These are phyloP conservation scores for Saimiri boliviensis DNA, from an alignment of 2,113 vertebrate species.

Conservation along the genomic window DNA sequence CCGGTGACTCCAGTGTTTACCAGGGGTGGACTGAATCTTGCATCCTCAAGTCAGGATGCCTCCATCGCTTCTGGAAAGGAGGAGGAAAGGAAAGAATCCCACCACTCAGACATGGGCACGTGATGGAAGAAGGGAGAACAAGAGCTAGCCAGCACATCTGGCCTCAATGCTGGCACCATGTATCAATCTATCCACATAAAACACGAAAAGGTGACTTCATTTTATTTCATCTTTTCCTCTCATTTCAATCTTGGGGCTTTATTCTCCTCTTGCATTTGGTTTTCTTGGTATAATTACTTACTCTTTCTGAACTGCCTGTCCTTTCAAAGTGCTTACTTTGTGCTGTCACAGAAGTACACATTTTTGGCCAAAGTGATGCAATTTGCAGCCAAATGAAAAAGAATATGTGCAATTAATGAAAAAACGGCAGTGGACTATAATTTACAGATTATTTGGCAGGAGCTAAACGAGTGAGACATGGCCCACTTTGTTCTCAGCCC, in stretches of 20 bases:
- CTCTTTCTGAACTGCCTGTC: slow-evolving; percentile 75
- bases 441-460: slow-evolving; percentile 81
- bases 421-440: slow-evolving; percentile 76
- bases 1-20: neutral
- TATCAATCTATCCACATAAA: neutral
- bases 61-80: neutral
- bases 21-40: accelerated
- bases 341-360: slow-evolving; percentile 77
- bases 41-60: neutral
- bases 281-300: slow-evolving; percentile 75
- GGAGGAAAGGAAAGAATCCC: no score
- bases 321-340: slow-evolving; percentile 79
- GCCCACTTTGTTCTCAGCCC: slow-evolving; percentile 67
- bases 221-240: neutral
- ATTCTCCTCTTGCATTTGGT: neutral
- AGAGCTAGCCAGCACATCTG: no score
- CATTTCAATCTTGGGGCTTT: neutral
- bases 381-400: slow-evolving; percentile 79
- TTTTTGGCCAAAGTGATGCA: slow-evolving; percentile 79
- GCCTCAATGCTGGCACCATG: accelerated
- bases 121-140: neutral
- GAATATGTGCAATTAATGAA: slow-evolving; percentile 81
- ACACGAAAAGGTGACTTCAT: neutral
- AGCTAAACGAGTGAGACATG: slow-evolving; percentile 59
- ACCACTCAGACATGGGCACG: accelerated